phyloP scores from a whole-genome alignment of 2,888 invertebrate genomes.

The Eupithecia inturbata region DNA sequence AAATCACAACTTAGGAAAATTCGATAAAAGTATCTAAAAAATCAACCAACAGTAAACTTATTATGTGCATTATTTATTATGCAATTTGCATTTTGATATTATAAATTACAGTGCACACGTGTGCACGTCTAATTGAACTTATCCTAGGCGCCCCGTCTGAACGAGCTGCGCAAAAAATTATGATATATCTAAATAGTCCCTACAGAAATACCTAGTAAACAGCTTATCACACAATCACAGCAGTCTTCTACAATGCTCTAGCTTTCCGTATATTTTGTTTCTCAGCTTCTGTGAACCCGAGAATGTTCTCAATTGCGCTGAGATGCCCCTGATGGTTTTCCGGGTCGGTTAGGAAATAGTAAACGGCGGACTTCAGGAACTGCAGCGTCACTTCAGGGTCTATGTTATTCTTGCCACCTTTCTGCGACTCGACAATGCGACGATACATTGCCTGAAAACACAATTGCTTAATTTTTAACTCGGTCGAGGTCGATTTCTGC shows the following conservation, averaged over 20 bases:
- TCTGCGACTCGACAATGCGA: constrained; percentile 91
- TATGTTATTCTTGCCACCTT: constrained; percentile 87
- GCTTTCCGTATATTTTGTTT: constrained; percentile 91
- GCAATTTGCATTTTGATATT: constrained; percentile 41
- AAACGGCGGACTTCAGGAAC: constrained; percentile 96
- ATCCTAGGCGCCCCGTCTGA: constrained; percentile 45
- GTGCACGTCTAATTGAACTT: neutral
- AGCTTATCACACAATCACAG: constrained; percentile 74
- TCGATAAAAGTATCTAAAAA: constrained; percentile 61
- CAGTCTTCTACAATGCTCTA: constrained; percentile 78
- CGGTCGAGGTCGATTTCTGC: constrained; percentile 11
- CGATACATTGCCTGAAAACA: constrained; percentile 91
- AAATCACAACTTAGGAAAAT: constrained; percentile 73
- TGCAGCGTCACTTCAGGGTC: constrained; percentile 96
- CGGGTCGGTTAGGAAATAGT: constrained; percentile 95
- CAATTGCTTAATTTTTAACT: neutral
- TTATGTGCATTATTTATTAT: constrained; percentile 63
- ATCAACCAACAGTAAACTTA: constrained; percentile 53
- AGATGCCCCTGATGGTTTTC: constrained; percentile 95
- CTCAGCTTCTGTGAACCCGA: constrained; percentile 93
- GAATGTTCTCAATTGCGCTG: constrained; percentile 95
- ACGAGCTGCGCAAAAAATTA: constrained; percentile 60
- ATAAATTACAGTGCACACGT: constrained; percentile 47
- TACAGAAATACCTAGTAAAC: constrained; percentile 62
- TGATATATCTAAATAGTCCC: constrained; percentile 53